These are phyloP conservation scores for Trididemnum nubilum DNA, from an alignment of 23 tunicate species.

Conservation along the genomic window DNA sequence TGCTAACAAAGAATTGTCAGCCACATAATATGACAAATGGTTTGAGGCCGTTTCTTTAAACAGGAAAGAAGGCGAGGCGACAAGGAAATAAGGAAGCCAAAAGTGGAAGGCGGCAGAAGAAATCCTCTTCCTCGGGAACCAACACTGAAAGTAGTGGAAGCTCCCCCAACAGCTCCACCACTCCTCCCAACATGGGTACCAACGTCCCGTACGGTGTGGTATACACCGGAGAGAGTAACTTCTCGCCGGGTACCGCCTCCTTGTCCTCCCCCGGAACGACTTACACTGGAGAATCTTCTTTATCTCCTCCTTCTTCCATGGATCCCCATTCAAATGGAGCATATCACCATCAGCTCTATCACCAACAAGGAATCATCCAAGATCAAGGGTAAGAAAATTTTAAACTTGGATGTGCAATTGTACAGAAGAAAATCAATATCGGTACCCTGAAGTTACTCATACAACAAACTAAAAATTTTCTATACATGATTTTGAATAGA, in stretches of 20 bases:
- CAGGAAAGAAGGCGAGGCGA: constrained; percentile 72
- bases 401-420: no score
- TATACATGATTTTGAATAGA: no score
- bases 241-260: constrained; percentile 76
- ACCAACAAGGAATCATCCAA: constrained; percentile 7
- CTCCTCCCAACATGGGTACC: constrained; percentile 57
- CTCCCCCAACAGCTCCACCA: constrained; percentile 46
- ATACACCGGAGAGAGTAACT: constrained; percentile 39
- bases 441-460: no score
- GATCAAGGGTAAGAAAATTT: constrained; percentile 10
- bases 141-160: constrained; percentile 32
- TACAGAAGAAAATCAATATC: no score
- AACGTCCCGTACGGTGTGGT: constrained; percentile 34
- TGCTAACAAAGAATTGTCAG: constrained; percentile 48
- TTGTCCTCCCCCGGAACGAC: constrained; percentile 73
- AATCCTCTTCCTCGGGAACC: constrained; percentile 42
- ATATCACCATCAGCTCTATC: constrained; percentile 34
- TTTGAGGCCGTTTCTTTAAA: no score
- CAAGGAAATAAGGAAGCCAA: constrained; percentile 64
- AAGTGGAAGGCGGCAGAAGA: constrained; percentile 62
- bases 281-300: constrained; percentile 81
- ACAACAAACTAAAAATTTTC: no score
- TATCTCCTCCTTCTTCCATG: constrained; percentile 71
- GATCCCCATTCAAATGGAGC: constrained; percentile 42
- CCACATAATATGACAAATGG: no score